Base-by-base conservation (phyloP, 2,888 invertebrate species). In the Drosophila stalkeri region DNA sequence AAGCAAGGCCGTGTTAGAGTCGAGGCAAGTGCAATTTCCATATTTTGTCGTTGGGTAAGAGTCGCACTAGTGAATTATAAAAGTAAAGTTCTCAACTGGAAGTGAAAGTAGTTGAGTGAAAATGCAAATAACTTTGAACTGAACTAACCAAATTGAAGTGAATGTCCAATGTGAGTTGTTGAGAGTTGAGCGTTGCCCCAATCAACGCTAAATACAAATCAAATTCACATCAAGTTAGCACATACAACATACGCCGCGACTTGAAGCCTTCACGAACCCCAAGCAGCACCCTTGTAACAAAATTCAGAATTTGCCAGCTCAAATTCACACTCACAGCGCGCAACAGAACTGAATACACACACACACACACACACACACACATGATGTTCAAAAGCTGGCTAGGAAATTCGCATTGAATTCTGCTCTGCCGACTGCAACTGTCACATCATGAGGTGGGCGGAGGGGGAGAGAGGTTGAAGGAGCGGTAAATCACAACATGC, bases 401-500 rank as follows among this genome's bases (percentile, higher is more conserved):
- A 52, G 62, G 47, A 73, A 51, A 74, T 64, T 67, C 63, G 55
- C 74, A 80, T 54, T 57, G 54, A 72, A 64, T 62, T 72, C 27
- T 43, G 43, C 57, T 64, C 72, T 43, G 54, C 57, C 64, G 59
- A 81, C 70, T 81, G 81, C 80, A 81, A 78, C 80, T 81, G 81
- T 81, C 80, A 81, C 65, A 66, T 75, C 68, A 60, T 46, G 23
- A 18, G 18, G 1, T 12, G 35, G 4, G 20, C 2, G 33, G 23
- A 6, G 1, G 9, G 33, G 33, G 33, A n/a, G n/a, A n/a, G 33
- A 27, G 27, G 27, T 27, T 3, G 37, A 8, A 9, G 12, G n/a
- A 27, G 57, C 71, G 65, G 79, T 75, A 83, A 89, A 81, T 84
- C 90, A 87, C 84, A 86, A 84, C 90, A 86, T 75, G 90, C 83